Base-by-base conservation (phyloP, 1,140 invertebrate genomes). In the Drosophila carrolli region DNA sequence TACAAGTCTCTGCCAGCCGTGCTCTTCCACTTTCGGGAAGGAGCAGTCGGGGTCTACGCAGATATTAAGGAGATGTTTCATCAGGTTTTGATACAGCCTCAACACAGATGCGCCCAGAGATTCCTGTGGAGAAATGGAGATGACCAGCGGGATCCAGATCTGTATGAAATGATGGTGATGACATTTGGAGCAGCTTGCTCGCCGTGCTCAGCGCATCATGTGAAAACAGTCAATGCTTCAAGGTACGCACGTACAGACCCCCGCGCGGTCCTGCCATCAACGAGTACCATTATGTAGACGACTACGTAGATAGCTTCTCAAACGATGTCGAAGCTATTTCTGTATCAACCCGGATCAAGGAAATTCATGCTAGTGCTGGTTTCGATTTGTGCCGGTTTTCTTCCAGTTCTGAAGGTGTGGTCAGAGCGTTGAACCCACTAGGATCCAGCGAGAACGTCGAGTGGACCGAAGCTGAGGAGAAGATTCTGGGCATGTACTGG, bases 401-500 rank as follows among this genome's bases (percentile, higher is more conserved):
- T 13, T 40, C 13, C 5, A 40, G 38, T 16, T 35, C 50, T 2
- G 27, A 27, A 16, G 7, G 9, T 35, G 27, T 51, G 27, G 50
- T 51, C 27, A 51, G 10, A 2, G 29, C 29, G 10, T 35, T 51
- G 10, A 35, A 51, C 4, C 47, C 27, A 16, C n/a, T 16, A 32
- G 27, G 27, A 51, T 16, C 48, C 27, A 51, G 27, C 2, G 9
- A 40, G 4, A 40, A 40, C 11, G 38, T 40, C n/a, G 5, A 40
- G n/a, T 53, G 14, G 32, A 37, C 14, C 16, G 16, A 54, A 54
- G 14, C 55, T 16, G n/a, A 57, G 40, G 23, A 57, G 40, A 57
- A 43, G 5, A 14, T 57, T 29, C 1, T 53, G 10, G 16, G 51
- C 29, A 37, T 53, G 51, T 53, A 19, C 8, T 43, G 41, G 32